These are phyloP conservation scores for Mesembrinibis cayennensis DNA, from an alignment of 2,113 vertebrate species.

Conservation along the genomic window DNA sequence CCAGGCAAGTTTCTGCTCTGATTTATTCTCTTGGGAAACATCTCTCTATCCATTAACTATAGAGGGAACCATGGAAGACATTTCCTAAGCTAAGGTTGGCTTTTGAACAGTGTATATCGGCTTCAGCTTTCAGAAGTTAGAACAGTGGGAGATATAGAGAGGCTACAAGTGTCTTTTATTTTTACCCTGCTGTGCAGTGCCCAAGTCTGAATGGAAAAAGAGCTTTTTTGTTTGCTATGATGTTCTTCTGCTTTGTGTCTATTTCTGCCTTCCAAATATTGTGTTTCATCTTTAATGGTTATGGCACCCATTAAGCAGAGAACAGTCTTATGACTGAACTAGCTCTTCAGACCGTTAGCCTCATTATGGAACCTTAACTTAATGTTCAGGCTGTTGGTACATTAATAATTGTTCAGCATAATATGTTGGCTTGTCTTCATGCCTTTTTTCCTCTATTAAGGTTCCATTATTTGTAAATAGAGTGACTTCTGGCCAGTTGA, in stretches of 20 bases:
- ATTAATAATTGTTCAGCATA: constrained; percentile 1
- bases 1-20: not conserved
- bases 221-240: not conserved
- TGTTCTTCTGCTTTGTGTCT: constrained; percentile 7
- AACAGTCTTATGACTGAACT: constrained; percentile 23
- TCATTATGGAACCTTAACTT: constrained; percentile 48
- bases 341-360: not conserved
- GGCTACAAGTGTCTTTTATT: not conserved
- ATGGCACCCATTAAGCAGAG: not conserved
- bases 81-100: not conserved
- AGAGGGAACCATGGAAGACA: not conserved
- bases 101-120: not conserved
- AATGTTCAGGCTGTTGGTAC: constrained; percentile 5
- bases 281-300: constrained; percentile 39
- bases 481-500: not conserved
- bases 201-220: not conserved
- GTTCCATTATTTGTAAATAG: not conserved
- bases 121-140: not conserved
- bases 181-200: not conserved
- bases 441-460: not conserved
- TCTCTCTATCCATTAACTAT: not conserved
- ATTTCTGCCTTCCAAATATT: not conserved
- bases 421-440: constrained; percentile 4
- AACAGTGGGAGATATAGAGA: not conserved
- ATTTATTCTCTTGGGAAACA: not conserved